A percentile compares a stretch with the other conserved stretches of the same genome.
These are phyloP conservation scores for Blastobasis lacticolella DNA, from an alignment of 2,888 invertebrate genomes.

Conservation along the genomic window DNA sequence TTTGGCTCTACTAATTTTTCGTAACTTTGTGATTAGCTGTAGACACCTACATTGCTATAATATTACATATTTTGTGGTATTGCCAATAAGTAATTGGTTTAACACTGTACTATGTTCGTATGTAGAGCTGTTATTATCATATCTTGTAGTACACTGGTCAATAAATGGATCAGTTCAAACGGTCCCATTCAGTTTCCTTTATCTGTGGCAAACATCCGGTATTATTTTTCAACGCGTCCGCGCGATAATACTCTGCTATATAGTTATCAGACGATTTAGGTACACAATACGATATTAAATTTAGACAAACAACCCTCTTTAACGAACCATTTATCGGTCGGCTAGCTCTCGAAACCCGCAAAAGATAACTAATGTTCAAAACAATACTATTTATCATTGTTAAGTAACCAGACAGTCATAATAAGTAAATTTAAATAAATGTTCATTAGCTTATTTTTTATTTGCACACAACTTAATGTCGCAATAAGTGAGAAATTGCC, in stretches of 20 bases:
- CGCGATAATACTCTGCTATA: slow-evolving; percentile 31
- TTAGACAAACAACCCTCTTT: slow-evolving; percentile 47
- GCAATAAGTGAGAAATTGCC: slow-evolving; percentile 21
- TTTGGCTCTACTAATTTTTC: too few species aligned
- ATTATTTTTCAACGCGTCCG: slow-evolving; percentile 45
- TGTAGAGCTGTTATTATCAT: too few species aligned
- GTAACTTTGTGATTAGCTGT: too few species aligned
- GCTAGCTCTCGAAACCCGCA: slow-evolving; percentile 37
- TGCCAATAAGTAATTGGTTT: too few species aligned
- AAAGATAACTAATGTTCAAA: slow-evolving; percentile 45
- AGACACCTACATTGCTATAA: too few species aligned
- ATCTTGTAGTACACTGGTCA: too few species aligned
- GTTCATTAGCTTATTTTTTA: too few species aligned
- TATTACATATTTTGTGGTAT: too few species aligned
- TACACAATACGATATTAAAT: slow-evolving; percentile 41
- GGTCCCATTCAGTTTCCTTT: slow-evolving; percentile 52
- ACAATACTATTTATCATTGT: slow-evolving; percentile 41
- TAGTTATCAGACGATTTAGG: slow-evolving; percentile 39
- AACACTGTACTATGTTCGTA: too few species aligned
- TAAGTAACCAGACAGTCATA: slow-evolving; percentile 29
- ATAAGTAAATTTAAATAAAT: slow-evolving; percentile 3
- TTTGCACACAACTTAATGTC: slow-evolving; percentile 8
- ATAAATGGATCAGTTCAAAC: slow-evolving; percentile 7
- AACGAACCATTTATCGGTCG: slow-evolving; percentile 39
- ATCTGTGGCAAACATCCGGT: slow-evolving; percentile 64